Evolutionary conservation across 2,888 invertebrate genomes (phyloP), one percentile per base, ranked within the genome.

Genomic region (Pseudococcus viburni): DNA sequence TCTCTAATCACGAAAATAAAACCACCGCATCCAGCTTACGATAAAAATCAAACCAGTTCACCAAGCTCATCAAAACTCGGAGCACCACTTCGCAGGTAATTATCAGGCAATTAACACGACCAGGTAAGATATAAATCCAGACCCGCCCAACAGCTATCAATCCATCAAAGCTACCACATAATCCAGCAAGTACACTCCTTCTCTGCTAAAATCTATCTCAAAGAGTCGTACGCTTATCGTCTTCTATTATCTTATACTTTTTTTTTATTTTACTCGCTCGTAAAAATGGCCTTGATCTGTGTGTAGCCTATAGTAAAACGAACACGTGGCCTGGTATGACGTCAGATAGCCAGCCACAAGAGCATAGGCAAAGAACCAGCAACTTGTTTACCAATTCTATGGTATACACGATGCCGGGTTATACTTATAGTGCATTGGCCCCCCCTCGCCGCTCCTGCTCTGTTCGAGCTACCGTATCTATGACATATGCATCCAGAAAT

Each of bases 271-370:
- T 86, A 86, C 86, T 86, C 86, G 86, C 86, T 86, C 86, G 86
- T 86, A 86, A 86, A 86, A 86, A 86, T 86, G 86, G 86, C 86
- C 86, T 86, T 86, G 86, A 86, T 86, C 86, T 73, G 86, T 86
- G 86, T 68, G 86, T 86, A 86, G 86, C 86, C 86, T 68, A 46
- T 86, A 86, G 86, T 86, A 86, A 86, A 86, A 86, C 26, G 86
- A 86, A 86, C 86, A 86, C 86, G 86, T 86, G 86, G 86, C 86
- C 68, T 86, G 46, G 17, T 19, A 42, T 86, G 86, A 86, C 86
- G 86, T 86, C 86, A 86, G 73, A 86, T 42, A 59, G 4, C 55
- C 55, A 39, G 42, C 73, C 64, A 39, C 59, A 17, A 73, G 5
- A 26, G 46, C 39, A 86, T 48, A 46, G n/a, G 15, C 80, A 46